These are phyloP conservation scores for Actinemys pallida DNA, from an alignment of 2,113 vertebrate species.

Conservation along the genomic window DNA sequence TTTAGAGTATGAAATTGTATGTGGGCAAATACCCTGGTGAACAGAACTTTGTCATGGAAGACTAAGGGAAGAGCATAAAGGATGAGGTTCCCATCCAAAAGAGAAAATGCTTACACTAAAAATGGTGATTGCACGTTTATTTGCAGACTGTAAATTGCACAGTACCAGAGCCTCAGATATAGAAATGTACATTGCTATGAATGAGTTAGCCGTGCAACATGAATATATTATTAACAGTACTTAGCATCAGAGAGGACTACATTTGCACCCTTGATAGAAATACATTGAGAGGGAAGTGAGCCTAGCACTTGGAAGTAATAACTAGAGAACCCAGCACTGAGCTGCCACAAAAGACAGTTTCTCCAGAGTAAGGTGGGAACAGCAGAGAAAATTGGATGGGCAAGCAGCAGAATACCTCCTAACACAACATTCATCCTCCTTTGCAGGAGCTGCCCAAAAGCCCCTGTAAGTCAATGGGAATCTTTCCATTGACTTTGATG, in stretches of 20 bases:
- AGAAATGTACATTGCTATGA: neutral
- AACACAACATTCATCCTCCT: neutral
- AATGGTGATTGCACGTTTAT: neutral
- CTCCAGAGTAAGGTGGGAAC: neutral
- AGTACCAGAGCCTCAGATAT: neutral
- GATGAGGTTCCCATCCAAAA: neutral
- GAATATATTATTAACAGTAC: neutral
- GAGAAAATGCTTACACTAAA: neutral
- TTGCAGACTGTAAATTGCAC: neutral
- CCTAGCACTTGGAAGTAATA: neutral
- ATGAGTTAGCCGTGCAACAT: neutral
- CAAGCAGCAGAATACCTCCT: neutral
- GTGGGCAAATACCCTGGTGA: neutral
- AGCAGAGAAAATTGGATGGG: neutral
- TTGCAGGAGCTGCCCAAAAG: neutral
- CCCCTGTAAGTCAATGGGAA: neutral
- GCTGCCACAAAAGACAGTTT: neutral
- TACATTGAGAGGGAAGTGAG: neutral
- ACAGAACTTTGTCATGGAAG: neutral
- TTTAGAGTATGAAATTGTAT: neutral
- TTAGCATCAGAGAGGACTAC: neutral
- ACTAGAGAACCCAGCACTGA: neutral
- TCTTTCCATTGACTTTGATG: neutral
- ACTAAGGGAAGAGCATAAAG: neutral
- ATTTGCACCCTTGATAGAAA: neutral